Evolutionary conservation across 2,113 vertebrate species (phyloP).

Genomic region (Macquaria australasica): DNA sequence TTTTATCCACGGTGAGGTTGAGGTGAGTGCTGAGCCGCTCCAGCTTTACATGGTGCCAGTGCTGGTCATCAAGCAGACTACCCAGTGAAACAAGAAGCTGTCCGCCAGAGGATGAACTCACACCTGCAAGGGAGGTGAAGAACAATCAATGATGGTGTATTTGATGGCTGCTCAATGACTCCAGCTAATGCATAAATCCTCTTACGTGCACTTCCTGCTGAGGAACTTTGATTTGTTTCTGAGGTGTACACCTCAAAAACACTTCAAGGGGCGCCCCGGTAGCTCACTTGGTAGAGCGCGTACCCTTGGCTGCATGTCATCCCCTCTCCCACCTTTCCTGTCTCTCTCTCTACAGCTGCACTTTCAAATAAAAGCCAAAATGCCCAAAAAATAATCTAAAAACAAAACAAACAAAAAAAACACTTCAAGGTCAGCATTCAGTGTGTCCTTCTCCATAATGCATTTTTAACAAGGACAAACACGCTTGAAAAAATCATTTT

Average conservation of each 20-base stretch:
- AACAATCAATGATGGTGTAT: neutral
- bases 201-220: neutral
- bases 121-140: conserved; percentile 77
- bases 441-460: conserved; percentile 6
- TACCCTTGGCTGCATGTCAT: too few species aligned
- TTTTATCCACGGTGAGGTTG: conserved; percentile 94
- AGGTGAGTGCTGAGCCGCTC: conserved; percentile 89
- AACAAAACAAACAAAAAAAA: neutral
- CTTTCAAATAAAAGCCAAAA: too few species aligned
- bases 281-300: too few species aligned
- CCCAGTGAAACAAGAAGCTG: conserved; percentile 87
- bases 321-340: too few species aligned
- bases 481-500: neutral
- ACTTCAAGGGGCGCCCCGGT: too few species aligned
- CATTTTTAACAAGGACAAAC: conserved; percentile 48
- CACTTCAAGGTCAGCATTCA: neutral
- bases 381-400: too few species aligned
- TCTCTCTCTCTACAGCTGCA: too few species aligned
- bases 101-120: conserved; percentile 76
- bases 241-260: neutral
- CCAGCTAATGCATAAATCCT: conserved; percentile 4
- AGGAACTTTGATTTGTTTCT: conserved; percentile 22
- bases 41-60: conserved; percentile 93
- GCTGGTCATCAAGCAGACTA: conserved; percentile 95
- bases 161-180: neutral